These are phyloP conservation scores for Myoxocephalus aenaeus DNA, from an alignment of 2,797 vertebrate species.

Conservation along the genomic window DNA sequence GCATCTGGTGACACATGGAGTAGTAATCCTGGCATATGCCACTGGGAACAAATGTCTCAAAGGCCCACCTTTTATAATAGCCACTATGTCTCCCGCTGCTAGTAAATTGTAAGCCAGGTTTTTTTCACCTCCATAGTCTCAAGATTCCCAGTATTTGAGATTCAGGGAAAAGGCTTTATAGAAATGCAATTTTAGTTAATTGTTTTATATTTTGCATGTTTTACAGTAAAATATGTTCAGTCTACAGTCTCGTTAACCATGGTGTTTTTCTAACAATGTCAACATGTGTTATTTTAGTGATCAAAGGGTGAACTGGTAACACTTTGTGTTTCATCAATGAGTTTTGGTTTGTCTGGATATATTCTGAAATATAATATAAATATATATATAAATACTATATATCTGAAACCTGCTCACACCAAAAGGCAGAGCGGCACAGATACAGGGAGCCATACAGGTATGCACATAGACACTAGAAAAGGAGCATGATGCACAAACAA, in stretches of 20 bases:
- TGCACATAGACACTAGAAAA: neutral
- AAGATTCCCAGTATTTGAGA: neutral
- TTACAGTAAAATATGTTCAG: neutral
- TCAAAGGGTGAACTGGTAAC: conserved; percentile 27
- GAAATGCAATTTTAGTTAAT: neutral
- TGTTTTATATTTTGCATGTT: neutral
- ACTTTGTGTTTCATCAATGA: neutral
- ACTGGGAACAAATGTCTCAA: conserved; percentile 79
- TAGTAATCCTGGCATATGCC: conserved; percentile 79
- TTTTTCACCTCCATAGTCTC: conserved; percentile 9
- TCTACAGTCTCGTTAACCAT: neutral
- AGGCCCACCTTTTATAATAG: conserved; percentile 74
- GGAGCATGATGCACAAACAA: conserved; percentile 6
- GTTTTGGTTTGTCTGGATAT: neutral
- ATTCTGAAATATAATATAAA: neutral
- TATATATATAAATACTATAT: too few species aligned
- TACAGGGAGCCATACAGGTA: neutral
- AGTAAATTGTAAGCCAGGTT: conserved; percentile 28
- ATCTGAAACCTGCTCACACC: neutral
- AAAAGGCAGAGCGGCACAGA: neutral
- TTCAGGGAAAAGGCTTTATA: neutral
- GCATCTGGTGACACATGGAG: conserved; percentile 75
- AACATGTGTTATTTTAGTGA: neutral
- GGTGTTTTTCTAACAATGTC: too few species aligned
- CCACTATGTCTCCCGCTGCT: conserved; percentile 52